These are phyloP conservation scores for Corythornis leucogaster DNA, from an alignment of 2,797 vertebrate genomes.

Conservation along the genomic window DNA sequence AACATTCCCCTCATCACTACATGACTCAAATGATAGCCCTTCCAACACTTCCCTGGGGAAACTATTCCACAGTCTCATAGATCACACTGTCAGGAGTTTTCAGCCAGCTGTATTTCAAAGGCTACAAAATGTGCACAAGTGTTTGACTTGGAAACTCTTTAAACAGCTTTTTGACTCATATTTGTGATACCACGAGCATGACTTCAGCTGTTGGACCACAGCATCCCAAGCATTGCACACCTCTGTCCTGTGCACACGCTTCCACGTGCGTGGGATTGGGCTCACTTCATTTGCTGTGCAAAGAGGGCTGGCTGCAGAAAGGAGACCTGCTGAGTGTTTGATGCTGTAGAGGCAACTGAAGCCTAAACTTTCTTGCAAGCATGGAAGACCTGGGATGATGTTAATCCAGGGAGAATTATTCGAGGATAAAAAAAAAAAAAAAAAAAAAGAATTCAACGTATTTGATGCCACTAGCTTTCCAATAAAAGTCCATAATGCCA, in stretches of 20 bases:
- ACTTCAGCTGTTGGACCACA: conserved; percentile 18
- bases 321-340: neutral
- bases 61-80: conserved; percentile 40
- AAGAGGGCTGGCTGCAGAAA: neutral
- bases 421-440: neutral
- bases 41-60: conserved; percentile 64
- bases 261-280: neutral
- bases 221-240: neutral
- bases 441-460: neutral
- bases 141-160: conserved; percentile 62
- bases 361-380: neutral
- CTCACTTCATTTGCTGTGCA: neutral
- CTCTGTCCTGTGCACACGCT: neutral
- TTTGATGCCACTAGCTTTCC: neutral
- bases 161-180: conserved; percentile 29
- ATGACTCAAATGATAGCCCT: conserved; percentile 55
- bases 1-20: conserved; percentile 38
- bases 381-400: neutral
- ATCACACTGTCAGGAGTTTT: conserved; percentile 62
- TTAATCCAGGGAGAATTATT: neutral
- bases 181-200: conserved; percentile 23
- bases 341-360: neutral
- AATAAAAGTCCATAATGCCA: neutral
- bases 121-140: neutral
- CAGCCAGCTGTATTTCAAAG: conserved; percentile 67